A percentile compares a stretch with the other conserved stretches of the same genome.
Conservation (phyloP, 1,140 invertebrate species). For the Monomorium pharaonis region DNA sequence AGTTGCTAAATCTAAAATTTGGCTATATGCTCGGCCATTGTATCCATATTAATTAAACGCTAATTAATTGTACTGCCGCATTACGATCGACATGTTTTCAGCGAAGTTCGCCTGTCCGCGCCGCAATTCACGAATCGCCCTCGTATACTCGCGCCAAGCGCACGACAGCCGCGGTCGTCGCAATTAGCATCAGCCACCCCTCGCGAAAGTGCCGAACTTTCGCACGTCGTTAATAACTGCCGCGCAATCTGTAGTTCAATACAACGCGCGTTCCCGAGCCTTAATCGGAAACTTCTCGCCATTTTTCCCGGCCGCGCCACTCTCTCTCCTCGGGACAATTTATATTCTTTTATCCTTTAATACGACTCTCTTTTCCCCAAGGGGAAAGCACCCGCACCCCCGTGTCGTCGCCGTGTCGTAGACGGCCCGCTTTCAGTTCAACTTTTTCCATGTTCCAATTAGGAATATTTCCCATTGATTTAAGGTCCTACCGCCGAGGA, state of each 20-base stretch:
- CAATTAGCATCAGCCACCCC: conserved; percentile 29
- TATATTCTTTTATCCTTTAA: conserved; percentile 76
- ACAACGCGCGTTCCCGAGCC: conserved; percentile 38
- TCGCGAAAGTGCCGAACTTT: conserved; percentile 37
- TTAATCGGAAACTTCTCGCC: conserved; percentile 73
- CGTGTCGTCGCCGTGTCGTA: conserved; percentile 43
- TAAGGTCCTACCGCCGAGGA: conserved; percentile 72
- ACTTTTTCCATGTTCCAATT: conserved; percentile 86
- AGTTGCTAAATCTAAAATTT: background rate
- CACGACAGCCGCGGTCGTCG: background rate
- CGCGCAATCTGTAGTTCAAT: conserved; percentile 60
- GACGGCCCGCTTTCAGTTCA: conserved; percentile 74
- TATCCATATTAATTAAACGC: background rate
- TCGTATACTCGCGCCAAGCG: background rate
- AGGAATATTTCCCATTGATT: conserved; percentile 85
- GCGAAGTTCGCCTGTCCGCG: background rate
- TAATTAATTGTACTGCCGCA: background rate
- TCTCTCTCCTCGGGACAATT: conserved; percentile 72
- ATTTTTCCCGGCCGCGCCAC: conserved; percentile 64
- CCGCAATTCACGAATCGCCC: background rate
- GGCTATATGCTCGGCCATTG: no score
- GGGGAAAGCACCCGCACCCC: background rate
- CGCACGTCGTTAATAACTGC: conserved; percentile 44
- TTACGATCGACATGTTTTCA: background rate
- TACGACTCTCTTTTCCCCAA: conserved; percentile 35